Evolutionary conservation across 2,888 invertebrate genomes (phyloP), one percentile per base, ranked within the genome.

Genomic region (Thecophora atra): DNA sequence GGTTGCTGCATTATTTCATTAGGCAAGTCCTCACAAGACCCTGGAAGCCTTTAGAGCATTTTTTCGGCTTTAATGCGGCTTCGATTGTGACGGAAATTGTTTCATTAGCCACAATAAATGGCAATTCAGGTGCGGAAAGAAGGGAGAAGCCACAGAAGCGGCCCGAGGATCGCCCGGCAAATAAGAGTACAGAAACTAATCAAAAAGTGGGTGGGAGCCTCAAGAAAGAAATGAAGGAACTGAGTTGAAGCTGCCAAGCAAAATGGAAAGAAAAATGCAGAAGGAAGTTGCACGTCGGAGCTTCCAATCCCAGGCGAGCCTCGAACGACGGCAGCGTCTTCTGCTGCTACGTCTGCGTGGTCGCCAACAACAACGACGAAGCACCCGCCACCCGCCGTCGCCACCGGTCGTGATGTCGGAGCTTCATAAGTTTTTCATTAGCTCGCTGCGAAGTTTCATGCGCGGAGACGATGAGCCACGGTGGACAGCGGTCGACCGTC

Each of bases 271-370:
- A 64, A 70, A 21, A 72, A 70, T n/a, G 63, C 66, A 72, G 72
- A 65, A 74, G 65, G n/a, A 77, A 81, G 81, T 79, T 82, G 82
- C 82, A 83, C 82, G 82, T 82, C 81, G 82, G 80, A 82, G 80
- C 83, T 83, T 83, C 84, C 84, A 84, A 83, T 84, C 82, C 83
- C 79, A 80, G 79, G 80, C 81, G 78, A 65, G 67, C 56, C 30
- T 15, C 24, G 21, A 28, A 54, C 54, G 52, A 19, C 28, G 51
- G 19, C 54, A 24, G 19, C 67, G 28, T 54, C 69, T 60, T 21
- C 60, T 11, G 19, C 19, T 37, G n/a, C 51, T 60, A 24, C 69
- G 60, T n/a, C 67, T 67, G 24, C 47, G 67, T 37, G 54, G 37
- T 73, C 70, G 21, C 47, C 58, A 63, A 56, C 30, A 51, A 65